Conservation (phyloP, 2,797 vertebrate species). For the Poeciliopsis presidionis region DNA sequence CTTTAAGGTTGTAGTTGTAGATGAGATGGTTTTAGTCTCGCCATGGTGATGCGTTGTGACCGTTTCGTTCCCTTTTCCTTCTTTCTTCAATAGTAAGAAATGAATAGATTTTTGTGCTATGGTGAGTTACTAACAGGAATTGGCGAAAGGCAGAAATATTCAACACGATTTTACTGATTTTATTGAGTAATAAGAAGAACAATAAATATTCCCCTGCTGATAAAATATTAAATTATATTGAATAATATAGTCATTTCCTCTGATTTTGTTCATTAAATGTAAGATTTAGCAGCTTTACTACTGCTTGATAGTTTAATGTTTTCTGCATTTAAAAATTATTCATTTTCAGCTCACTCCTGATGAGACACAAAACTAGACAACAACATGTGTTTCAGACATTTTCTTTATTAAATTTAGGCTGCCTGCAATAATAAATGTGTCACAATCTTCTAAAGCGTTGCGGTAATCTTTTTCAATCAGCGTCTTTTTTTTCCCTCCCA, state of each 20-base stretch:
- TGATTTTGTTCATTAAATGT: not conserved
- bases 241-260: not conserved
- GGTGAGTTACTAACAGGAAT: not conserved
- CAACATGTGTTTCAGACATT: not conserved
- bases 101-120: not conserved
- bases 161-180: not conserved
- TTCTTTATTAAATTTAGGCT: not conserved
- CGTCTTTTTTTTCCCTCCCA: not conserved
- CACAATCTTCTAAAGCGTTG: not conserved
- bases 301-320: too few species aligned
- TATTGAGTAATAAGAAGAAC: not conserved
- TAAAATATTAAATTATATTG: not conserved
- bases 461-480: not conserved
- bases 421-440: not conserved
- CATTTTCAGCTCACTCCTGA: not conserved
- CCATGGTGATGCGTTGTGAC: conserved; percentile 38
- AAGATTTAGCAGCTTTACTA: not conserved
- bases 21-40: conserved; percentile 51
- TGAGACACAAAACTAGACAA: not conserved
- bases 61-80: not conserved
- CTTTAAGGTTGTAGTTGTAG: conserved; percentile 40
- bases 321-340: not conserved
- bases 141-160: not conserved
- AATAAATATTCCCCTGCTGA: not conserved
- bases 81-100: not conserved